Percentiles rank a stretch among this genome's conserved stretches.
Conservation (phyloP, 2,113 vertebrate genomes). For the Riparia riparia region DNA sequence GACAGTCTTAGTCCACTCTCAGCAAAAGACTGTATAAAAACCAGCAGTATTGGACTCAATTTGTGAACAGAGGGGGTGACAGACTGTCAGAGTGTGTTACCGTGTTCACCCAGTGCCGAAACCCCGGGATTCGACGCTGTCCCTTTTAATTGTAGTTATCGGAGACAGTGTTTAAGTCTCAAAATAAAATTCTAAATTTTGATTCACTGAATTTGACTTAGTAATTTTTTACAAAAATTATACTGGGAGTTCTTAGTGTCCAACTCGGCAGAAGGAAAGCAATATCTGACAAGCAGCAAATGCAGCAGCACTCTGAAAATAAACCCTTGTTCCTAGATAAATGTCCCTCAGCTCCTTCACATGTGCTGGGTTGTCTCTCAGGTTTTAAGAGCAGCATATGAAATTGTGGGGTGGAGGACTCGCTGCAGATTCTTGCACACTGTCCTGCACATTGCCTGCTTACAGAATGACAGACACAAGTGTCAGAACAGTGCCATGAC, state of each 20-base stretch:
- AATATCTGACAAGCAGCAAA: not conserved
- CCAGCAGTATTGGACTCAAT: too few species aligned
- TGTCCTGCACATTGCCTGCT: not conserved
- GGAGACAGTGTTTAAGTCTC: too few species aligned
- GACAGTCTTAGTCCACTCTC: too few species aligned
- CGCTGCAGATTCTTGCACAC: not conserved
- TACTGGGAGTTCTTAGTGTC: not conserved
- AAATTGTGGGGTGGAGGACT: not conserved
- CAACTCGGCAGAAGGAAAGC: not conserved
- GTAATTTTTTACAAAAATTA: not conserved
- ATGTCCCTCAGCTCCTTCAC: not conserved
- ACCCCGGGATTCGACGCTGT: too few species aligned
- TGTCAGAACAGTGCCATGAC: not conserved
- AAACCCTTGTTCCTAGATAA: not conserved
- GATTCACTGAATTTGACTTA: too few species aligned
- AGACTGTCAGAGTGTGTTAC: too few species aligned
- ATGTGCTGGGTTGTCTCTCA: fast-evolving
- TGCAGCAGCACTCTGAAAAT: not conserved
- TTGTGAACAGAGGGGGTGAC: too few species aligned
- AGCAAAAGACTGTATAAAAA: too few species aligned
- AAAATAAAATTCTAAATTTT: too few species aligned
- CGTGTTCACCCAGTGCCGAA: too few species aligned
- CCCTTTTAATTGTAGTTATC: too few species aligned
- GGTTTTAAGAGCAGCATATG: not conserved
- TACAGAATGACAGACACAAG: fast-evolving